Base-by-base conservation (phyloP, 35 echinoderm and acorn worm genomes). In the Heliocidaris erythrogramma region DNA sequence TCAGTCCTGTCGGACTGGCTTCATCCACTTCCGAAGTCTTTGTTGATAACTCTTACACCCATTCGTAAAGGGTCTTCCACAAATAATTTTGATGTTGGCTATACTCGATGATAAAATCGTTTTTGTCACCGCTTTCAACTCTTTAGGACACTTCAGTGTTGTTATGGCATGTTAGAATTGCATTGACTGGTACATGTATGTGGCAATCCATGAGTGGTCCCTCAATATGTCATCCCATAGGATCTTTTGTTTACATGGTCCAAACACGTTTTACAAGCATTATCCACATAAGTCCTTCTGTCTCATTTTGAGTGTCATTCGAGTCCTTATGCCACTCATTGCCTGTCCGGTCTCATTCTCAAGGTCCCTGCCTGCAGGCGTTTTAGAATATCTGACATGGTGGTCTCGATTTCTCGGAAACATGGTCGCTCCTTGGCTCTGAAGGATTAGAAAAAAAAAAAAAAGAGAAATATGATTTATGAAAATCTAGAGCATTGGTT, bases 351-450 rank as follows among this genome's bases (percentile, higher is more conserved):
- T 92, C 91, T 92, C 91, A 92, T 32, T 47, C 92, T 94, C 27
- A 98, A 65, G 29, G 97, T 98, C 30, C 97, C 97, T 10, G 95
- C 91, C 86, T 91, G 92, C 27, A 98, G 92, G 50, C 94, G 94
- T 32, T 91, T 94, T 30, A 98, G 53, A 84, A 98, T 98, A 31
- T 95, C 94, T 9, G 65, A 90, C 97, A 98, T 97, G 48, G 65
- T 59, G 7, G 94, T 93, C 13, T 93, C 96, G 13, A 98, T 95
- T 5, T 98, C 95, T n/a, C 85, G 60, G 85, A 98, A 97, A 47
- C 93, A 32, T 24, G 93, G 93, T 97, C 97, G 92, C 86, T 97
- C 95, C 61, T 97, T 96, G 93, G 96, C 97, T 90, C 97, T 98
- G 94, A 56, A 88, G 47, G 30, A 24, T 32, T 11, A 61, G 85